Evolutionary conservation across 2,797 vertebrate species (phyloP).

Genomic region (Mormyrus hasselquistii): DNA sequence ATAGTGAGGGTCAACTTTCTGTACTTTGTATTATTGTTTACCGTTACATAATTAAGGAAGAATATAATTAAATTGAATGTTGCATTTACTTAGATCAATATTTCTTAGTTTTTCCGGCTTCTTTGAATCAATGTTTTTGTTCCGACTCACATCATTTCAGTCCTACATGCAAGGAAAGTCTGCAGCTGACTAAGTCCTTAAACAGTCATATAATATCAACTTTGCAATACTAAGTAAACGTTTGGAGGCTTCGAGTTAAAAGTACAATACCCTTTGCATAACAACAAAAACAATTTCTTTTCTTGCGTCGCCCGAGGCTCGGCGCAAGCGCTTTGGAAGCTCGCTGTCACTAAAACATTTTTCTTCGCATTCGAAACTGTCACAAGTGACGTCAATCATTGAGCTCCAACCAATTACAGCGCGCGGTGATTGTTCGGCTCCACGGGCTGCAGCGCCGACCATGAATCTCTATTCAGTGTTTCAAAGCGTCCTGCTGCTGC

Average conservation of each 20-base stretch:
- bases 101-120: background rate
- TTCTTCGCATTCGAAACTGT: slow-evolving; percentile 76
- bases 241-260: slow-evolving; percentile 23
- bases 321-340: slow-evolving; percentile 68
- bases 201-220: slow-evolving; percentile 22
- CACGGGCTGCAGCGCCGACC: slow-evolving; percentile 74
- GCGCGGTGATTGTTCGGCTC: slow-evolving; percentile 79
- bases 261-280: slow-evolving; percentile 27
- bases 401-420: slow-evolving; percentile 77
- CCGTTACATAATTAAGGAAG: background rate
- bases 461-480: slow-evolving; percentile 85
- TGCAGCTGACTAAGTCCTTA: slow-evolving; percentile 20
- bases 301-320: slow-evolving; percentile 44
- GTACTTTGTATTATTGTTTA: background rate
- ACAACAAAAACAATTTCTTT: slow-evolving; percentile 48
- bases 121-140: background rate
- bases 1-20: background rate
- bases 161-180: background rate
- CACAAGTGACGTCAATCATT: slow-evolving; percentile 81
- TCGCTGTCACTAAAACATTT: slow-evolving; percentile 71
- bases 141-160: background rate
- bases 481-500: slow-evolving; percentile 84
- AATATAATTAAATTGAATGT: background rate
- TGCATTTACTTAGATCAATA: background rate
- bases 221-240: slow-evolving; percentile 15